These are phyloP conservation scores for Oryzias sinensis DNA, from an alignment of 2,797 vertebrate species.

Conservation along the genomic window DNA sequence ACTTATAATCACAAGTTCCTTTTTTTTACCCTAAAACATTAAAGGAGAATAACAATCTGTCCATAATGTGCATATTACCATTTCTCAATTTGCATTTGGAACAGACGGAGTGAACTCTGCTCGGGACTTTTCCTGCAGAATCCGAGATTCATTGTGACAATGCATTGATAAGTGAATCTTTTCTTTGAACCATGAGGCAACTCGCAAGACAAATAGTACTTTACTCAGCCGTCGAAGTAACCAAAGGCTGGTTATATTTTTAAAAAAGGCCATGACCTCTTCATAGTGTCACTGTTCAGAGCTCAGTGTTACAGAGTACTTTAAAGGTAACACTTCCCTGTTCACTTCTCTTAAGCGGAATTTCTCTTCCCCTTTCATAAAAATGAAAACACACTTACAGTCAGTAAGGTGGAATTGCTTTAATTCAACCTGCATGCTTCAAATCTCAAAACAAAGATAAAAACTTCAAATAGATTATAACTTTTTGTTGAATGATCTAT, in stretches of 20 bases:
- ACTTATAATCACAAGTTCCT: constrained; percentile 4
- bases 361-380: constrained; percentile 5
- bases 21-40: constrained; percentile 3
- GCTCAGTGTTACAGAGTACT: neutral
- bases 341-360: constrained; percentile 3
- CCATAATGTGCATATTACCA: constrained; percentile 26
- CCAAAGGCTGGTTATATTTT: constrained; percentile 1
- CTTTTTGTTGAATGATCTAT: too few relatives aligned
- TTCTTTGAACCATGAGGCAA: constrained; percentile 5
- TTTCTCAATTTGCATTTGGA: constrained; percentile 43
- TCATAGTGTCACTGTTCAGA: neutral
- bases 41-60: constrained; percentile 27
- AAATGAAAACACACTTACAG: neutral
- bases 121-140: constrained; percentile 17
- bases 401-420: neutral
- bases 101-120: constrained; percentile 35
- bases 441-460: neutral
- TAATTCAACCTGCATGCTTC: neutral
- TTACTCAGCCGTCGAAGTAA: neutral
- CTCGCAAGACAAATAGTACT: constrained; percentile 6
- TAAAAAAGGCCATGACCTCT: neutral
- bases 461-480: too few relatives aligned
- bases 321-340: constrained; percentile 1
- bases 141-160: constrained; percentile 11
- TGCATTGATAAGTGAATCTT: constrained; percentile 6